Conservation (phyloP, 2,888 invertebrate genomes). For the Diachrysia chrysitis region DNA sequence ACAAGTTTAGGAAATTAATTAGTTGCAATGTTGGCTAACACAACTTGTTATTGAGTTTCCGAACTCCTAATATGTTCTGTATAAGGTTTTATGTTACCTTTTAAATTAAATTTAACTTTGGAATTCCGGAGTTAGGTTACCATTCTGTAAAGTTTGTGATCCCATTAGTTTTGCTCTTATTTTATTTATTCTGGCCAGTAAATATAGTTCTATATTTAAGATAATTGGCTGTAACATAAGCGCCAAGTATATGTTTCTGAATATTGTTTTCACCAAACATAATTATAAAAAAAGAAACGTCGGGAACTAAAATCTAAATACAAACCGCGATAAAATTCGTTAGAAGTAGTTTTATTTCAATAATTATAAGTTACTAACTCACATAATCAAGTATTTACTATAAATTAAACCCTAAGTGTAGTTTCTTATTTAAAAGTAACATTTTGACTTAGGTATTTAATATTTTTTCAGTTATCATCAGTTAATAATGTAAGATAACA, state of each 20-base stretch:
- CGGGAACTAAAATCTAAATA: no score
- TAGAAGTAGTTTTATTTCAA: no score
- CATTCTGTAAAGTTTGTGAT: constrained; percentile 26
- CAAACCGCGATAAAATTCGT: no score
- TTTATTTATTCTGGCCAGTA: constrained; percentile 5
- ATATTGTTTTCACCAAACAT: no score
- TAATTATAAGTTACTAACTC: no score
- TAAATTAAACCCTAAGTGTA: no score
- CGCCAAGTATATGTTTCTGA: not conserved
- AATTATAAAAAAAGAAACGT: no score
- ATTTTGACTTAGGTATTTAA: no score
- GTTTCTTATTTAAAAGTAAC: no score
- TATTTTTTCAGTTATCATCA: no score
- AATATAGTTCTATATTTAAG: not conserved
- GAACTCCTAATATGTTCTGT: constrained; percentile 72
- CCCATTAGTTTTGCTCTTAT: constrained; percentile 29
- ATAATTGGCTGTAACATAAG: not conserved
- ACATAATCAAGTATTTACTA: no score
- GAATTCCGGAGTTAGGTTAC: constrained; percentile 29
- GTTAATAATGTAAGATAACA: no score
- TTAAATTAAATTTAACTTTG: constrained; percentile 52
- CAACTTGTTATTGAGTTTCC: constrained; percentile 80
- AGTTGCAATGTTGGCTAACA: constrained; percentile 80
- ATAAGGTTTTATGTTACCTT: constrained; percentile 57
- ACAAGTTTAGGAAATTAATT: constrained; percentile 83